Conservation (phyloP, 2,888 invertebrate genomes). For the Penaeus monodon region DNA sequence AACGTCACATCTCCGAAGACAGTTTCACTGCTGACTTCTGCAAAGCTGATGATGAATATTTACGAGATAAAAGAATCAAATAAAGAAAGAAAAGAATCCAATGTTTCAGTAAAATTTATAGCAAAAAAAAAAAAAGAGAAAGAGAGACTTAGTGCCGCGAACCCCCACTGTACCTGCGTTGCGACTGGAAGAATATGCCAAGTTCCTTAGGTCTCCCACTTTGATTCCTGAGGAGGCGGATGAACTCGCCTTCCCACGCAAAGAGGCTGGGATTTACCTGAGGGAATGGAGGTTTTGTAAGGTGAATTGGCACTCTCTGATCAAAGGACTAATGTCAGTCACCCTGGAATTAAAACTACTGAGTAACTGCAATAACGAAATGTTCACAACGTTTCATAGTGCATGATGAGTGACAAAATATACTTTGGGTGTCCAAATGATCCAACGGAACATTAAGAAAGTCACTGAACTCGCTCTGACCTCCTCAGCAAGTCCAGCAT, state of each 20-base stretch:
- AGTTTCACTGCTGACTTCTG: conserved; percentile 79
- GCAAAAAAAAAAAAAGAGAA: not conserved
- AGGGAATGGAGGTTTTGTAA: conserved; percentile 48
- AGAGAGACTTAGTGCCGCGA: not conserved
- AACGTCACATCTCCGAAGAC: conserved; percentile 82
- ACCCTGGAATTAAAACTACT: not conserved
- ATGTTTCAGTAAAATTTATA: not conserved
- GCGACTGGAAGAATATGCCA: conserved; percentile 74
- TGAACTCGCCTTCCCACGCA: conserved; percentile 77
- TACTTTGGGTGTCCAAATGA: not conserved
- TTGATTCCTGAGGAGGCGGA: conserved; percentile 71
- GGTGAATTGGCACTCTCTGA: not conserved
- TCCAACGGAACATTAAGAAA: not conserved
- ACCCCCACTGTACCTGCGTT: conserved; percentile 32
- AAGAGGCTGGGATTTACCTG: conserved; percentile 74
- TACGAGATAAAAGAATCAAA: not conserved
- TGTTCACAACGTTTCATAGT: not conserved
- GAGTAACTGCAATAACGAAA: no score
- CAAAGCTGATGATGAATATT: conserved; percentile 74
- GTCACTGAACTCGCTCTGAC: conserved; percentile 69
- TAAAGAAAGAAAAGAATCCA: not conserved
- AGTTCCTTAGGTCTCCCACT: conserved; percentile 69
- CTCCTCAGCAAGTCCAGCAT: conserved; percentile 82
- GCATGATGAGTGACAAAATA: not conserved
- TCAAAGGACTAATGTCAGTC: not conserved